Conservation (phyloP, 1,140 invertebrate genomes). For the Drosophila lacertosa region DNA sequence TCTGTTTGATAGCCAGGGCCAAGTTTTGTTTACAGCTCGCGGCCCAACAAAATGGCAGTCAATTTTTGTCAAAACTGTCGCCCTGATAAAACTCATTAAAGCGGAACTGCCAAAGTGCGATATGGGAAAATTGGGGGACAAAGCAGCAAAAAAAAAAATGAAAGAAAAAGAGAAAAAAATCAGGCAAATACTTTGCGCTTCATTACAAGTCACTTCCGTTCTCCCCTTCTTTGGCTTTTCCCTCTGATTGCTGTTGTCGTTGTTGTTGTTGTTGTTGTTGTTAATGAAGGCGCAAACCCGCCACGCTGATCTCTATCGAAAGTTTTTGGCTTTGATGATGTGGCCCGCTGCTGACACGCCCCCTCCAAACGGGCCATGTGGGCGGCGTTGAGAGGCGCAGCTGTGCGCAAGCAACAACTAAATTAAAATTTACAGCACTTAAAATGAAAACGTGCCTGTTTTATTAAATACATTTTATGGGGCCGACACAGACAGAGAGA, state of each 20-base stretch:
- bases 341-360: conserved; percentile 26
- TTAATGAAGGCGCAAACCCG: conserved; percentile 66
- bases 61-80: conserved; percentile 57
- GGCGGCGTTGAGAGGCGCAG: conserved; percentile 49
- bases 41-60: conserved; percentile 70
- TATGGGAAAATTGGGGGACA: conserved; percentile 41
- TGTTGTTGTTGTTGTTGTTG: conserved; percentile 35
- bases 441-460: conserved; percentile 78
- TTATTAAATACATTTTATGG: conserved; percentile 80
- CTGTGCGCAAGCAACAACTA: conserved; percentile 75
- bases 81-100: conserved; percentile 79
- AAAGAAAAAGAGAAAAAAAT: conserved; percentile 36
- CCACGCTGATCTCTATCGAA: conserved; percentile 74
- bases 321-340: conserved; percentile 75
- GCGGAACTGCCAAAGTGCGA: conserved; percentile 60
- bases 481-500: conserved; percentile 3
- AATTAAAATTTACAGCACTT: conserved; percentile 83
- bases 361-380: not conserved
- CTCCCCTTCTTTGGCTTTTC: not conserved
- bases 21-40: conserved; percentile 57
- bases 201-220: conserved; percentile 75
- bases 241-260: not conserved
- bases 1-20: conserved; percentile 75
- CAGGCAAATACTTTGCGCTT: conserved; percentile 65
- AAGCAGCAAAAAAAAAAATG: conserved; percentile 29